Conservation (phyloP, 2,797 vertebrate species). For the Dendrocincla tyrannina region DNA sequence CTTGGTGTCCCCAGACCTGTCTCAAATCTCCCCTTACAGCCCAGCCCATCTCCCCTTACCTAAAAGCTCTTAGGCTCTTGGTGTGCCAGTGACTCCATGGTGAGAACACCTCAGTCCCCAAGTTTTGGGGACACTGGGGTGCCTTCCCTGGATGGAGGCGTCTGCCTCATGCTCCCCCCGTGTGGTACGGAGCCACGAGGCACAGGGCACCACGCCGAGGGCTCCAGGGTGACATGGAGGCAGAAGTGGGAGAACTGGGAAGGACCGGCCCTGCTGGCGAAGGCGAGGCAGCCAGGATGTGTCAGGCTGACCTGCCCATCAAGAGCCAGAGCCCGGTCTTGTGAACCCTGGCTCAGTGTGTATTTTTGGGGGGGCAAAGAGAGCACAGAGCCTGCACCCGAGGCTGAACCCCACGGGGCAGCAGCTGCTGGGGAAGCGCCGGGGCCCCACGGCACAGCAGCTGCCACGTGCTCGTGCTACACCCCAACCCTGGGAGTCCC, state of each 20-base stretch:
- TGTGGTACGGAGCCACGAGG: accelerated
- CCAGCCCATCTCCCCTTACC: accelerated
- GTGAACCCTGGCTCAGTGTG: accelerated
- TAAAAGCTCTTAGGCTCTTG: background rate
- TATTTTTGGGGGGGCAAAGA: background rate
- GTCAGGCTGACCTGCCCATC: background rate
- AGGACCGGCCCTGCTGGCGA: background rate
- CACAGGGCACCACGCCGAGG: accelerated
- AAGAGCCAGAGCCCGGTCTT: background rate
- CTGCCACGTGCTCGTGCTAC: accelerated
- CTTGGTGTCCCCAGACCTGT: background rate
- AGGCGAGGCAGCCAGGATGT: accelerated
- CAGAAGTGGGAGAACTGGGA: background rate
- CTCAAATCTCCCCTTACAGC: background rate
- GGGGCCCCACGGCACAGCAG: background rate
- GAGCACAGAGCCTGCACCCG: background rate
- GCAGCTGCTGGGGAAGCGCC: background rate
- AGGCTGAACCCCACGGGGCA: accelerated
- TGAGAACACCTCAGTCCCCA: background rate
- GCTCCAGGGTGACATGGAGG: background rate
- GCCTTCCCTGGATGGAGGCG: background rate
- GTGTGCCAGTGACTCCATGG: background rate
- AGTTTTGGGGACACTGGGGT: accelerated
- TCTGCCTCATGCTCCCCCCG: background rate
- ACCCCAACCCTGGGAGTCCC: background rate